phyloP scores from a whole-genome alignment of 2,888 invertebrate species.

The Cephus nigrinus region DNA sequence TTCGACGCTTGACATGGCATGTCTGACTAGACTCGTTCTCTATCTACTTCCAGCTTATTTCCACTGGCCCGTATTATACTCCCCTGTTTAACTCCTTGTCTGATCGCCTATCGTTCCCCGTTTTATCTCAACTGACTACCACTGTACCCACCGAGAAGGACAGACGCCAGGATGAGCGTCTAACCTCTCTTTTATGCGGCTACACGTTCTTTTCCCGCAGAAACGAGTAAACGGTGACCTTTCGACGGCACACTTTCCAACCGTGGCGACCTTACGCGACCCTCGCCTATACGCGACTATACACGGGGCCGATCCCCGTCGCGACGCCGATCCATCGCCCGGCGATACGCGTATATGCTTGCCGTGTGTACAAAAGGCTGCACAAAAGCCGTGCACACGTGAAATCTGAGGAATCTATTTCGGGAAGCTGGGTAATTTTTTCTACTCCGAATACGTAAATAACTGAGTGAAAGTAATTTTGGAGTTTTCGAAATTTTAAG shows the following conservation, averaged over 20 bases:
- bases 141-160: background rate
- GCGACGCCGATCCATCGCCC: background rate
- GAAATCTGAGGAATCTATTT: background rate
- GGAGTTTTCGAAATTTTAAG: background rate
- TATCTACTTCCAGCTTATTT: background rate
- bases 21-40: background rate
- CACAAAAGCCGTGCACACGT: background rate
- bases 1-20: background rate
- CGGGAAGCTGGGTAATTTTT: background rate
- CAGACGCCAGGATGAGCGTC: background rate
- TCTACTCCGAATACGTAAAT: background rate
- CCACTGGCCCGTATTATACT: background rate
- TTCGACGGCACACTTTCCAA: conserved; percentile 58
- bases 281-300: background rate
- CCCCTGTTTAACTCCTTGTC: background rate
- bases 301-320: background rate
- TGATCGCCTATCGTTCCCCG: background rate
- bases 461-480: background rate
- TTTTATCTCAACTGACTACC: too few relatives aligned
- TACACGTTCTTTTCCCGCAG: conserved; percentile 11
- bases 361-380: background rate
- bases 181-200: background rate
- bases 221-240: conserved; percentile 50
- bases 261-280: conserved; percentile 14
- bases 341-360: background rate